phyloP scores from a whole-genome alignment of 2,888 invertebrate genomes.

The Hypena proboscidalis region DNA sequence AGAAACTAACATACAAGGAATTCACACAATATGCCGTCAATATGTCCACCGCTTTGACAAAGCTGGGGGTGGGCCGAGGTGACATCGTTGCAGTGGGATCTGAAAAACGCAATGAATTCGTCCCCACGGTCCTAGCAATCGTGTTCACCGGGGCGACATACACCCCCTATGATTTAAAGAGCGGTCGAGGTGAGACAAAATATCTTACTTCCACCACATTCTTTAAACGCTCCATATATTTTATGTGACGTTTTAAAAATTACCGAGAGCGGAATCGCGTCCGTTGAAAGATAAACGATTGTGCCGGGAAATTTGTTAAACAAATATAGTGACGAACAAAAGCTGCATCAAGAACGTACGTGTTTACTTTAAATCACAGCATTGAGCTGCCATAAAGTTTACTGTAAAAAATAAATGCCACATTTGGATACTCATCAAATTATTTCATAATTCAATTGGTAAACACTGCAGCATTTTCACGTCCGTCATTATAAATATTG shows the following conservation, averaged over 20 bases:
- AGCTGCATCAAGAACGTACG: no score
- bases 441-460: no score
- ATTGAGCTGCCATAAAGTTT: no score
- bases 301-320: no score
- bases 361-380: no score
- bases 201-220: conserved; percentile 31
- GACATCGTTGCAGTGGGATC: conserved; percentile 85
- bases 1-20: conserved; percentile 78
- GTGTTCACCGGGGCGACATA: conserved; percentile 72
- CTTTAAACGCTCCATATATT: conserved; percentile 30
- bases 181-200: conserved; percentile 58
- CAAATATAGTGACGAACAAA: no score
- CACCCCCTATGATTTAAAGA: conserved; percentile 59
- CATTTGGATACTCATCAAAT: no score
- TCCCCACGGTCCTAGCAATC: conserved; percentile 79
- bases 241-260: conserved; percentile 15
- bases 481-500: no score
- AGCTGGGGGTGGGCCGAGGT: conserved; percentile 75
- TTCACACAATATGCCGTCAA: conserved; percentile 81
- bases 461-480: no score
- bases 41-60: conserved; percentile 78
- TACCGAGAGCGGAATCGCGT: neutral
- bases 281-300: neutral
- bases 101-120: conserved; percentile 85
- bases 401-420: no score